phyloP scores from a whole-genome alignment of 2,113 vertebrate genomes.

The Capreolus pygargus region DNA sequence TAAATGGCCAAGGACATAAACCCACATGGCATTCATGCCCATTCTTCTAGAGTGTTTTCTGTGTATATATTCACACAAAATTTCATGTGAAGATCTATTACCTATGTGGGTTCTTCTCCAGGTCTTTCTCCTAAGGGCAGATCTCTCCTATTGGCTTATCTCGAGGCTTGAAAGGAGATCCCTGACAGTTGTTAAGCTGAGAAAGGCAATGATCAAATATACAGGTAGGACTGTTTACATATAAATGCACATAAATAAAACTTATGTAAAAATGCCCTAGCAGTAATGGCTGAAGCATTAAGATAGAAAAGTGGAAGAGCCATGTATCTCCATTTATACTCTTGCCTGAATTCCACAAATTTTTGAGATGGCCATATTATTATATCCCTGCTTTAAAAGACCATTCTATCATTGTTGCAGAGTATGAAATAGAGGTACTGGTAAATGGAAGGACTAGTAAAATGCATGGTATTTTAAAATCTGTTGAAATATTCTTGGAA shows the following conservation, averaged over 20 bases:
- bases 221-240: background rate
- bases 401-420: background rate
- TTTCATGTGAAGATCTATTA: background rate
- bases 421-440: background rate
- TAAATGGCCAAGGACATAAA: background rate
- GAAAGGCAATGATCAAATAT: background rate
- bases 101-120: background rate
- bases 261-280: background rate
- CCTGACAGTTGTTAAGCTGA: background rate
- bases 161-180: background rate
- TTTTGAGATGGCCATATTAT: background rate
- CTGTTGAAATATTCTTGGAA: background rate
- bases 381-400: background rate
- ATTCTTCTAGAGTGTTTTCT: background rate
- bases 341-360: background rate
- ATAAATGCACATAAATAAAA: background rate
- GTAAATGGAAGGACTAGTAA: background rate
- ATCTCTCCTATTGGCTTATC: background rate
- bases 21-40: background rate
- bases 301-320: background rate
- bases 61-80: background rate
- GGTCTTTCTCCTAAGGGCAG: background rate
- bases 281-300: background rate
- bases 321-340: background rate
- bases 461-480: background rate